A percentile compares a stretch with the other conserved stretches of the same genome.
phyloP scores from a whole-genome alignment of 2,797 vertebrate species.

The Anabacerthia variegaticeps region DNA sequence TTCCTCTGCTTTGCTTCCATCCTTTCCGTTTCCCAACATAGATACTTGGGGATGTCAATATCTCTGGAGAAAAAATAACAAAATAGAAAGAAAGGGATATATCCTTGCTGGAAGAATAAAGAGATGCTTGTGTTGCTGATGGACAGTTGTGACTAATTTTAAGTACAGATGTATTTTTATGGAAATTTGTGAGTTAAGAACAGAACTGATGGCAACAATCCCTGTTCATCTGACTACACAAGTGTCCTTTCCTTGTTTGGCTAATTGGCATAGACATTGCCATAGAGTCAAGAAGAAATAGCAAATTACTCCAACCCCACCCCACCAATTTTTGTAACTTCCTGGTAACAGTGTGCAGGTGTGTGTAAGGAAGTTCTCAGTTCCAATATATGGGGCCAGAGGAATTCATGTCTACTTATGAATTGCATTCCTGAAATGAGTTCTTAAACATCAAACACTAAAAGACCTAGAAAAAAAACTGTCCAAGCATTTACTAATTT shows the following conservation, averaged over 20 bases:
- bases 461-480: neutral
- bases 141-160: neutral
- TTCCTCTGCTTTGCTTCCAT: neutral
- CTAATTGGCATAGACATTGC: neutral
- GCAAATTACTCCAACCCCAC: rapidly evolving
- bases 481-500: neutral
- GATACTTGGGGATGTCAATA: neutral
- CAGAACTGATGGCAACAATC: neutral
- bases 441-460: neutral
- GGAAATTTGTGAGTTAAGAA: neutral
- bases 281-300: neutral
- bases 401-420: neutral
- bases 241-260: neutral
- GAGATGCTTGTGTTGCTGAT: neutral
- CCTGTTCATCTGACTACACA: neutral
- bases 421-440: neutral
- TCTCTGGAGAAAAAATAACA: neutral
- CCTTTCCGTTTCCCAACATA: neutral
- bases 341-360: neutral
- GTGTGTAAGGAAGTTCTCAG: neutral
- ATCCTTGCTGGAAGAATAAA: neutral
- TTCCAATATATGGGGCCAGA: neutral
- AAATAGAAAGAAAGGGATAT: neutral
- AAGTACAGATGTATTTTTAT: neutral
- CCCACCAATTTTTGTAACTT: neutral